Conservation (phyloP, 2,797 vertebrate genomes). For the Nannoperca obscura region DNA sequence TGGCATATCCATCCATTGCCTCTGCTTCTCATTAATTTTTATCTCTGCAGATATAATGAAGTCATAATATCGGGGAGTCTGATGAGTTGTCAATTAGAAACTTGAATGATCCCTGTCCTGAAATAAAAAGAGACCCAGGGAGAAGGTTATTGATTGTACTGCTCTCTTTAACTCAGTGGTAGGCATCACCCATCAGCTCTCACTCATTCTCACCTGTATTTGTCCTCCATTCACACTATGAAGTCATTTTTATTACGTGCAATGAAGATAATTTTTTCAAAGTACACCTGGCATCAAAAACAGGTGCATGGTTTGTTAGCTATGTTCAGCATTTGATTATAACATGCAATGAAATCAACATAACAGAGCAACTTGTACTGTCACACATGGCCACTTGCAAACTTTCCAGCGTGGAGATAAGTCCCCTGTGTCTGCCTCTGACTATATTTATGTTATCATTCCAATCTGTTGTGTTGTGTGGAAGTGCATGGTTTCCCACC, state of each 20-base stretch:
- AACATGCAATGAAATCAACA: slow-evolving; percentile 63
- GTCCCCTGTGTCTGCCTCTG: slow-evolving; percentile 70
- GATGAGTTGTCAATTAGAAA: slow-evolving; percentile 84
- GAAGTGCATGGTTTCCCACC: slow-evolving; percentile 75
- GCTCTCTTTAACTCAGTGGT: slow-evolving; percentile 57
- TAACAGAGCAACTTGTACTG: slow-evolving; percentile 57
- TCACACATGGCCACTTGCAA: slow-evolving; percentile 78
- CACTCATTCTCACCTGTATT: slow-evolving; percentile 28
- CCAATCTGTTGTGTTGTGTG: slow-evolving; percentile 78
- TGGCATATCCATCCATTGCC: slow-evolving; percentile 79
- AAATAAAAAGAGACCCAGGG: slow-evolving; percentile 58
- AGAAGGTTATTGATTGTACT: slow-evolving; percentile 70
- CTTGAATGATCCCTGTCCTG: slow-evolving; percentile 78
- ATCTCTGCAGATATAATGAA: slow-evolving; percentile 84
- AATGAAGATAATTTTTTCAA: background rate
- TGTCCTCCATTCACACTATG: slow-evolving; percentile 41
- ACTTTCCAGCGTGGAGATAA: slow-evolving; percentile 77
- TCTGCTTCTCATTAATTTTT: slow-evolving; percentile 84
- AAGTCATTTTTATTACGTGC: slow-evolving; percentile 20
- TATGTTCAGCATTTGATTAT: slow-evolving; percentile 37
- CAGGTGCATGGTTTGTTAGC: background rate
- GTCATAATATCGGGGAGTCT: slow-evolving; percentile 81
- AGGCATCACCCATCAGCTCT: slow-evolving; percentile 36
- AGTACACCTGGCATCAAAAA: background rate
- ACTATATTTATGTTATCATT: slow-evolving; percentile 79